Conservation (phyloP, 2,888 invertebrate genomes). For the Ormyrus pomaceus region DNA sequence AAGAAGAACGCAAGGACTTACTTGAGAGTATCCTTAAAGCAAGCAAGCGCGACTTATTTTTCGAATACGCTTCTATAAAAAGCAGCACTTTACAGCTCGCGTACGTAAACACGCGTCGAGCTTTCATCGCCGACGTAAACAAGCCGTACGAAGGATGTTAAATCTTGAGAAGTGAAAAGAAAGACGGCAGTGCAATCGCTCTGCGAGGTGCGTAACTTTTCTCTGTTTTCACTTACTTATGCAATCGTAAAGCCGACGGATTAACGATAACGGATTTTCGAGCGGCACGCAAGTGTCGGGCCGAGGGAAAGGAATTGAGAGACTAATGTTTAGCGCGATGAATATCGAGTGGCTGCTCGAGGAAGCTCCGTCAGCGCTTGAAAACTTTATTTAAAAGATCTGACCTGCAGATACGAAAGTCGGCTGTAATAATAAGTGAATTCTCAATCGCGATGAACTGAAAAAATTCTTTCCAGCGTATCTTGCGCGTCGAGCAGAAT, state of each 20-base stretch:
- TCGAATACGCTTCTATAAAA: background rate
- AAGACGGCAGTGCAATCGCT: background rate
- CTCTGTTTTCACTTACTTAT: background rate
- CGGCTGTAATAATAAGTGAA: too few relatives aligned
- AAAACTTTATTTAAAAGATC: too few relatives aligned
- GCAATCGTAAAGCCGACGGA: background rate
- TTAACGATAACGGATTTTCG: background rate
- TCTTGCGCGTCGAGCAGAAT: too few relatives aligned
- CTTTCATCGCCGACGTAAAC: background rate
- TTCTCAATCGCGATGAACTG: too few relatives aligned
- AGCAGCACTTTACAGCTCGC: constrained; percentile 30
- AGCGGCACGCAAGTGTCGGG: background rate
- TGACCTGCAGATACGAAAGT: too few relatives aligned
- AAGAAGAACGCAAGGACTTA: background rate
- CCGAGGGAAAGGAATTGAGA: background rate
- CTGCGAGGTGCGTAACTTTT: background rate
- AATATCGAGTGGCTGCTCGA: too few relatives aligned
- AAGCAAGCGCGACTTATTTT: background rate
- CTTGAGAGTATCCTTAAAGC: constrained; percentile 18
- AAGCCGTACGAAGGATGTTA: background rate
- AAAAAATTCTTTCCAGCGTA: too few relatives aligned
- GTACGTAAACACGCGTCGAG: background rate
- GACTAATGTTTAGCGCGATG: background rate
- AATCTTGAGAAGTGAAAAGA: background rate
- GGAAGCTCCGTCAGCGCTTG: too few relatives aligned